These are phyloP conservation scores for Salarias fasciatus DNA, from an alignment of 2,797 vertebrate genomes.

Conservation along the genomic window DNA sequence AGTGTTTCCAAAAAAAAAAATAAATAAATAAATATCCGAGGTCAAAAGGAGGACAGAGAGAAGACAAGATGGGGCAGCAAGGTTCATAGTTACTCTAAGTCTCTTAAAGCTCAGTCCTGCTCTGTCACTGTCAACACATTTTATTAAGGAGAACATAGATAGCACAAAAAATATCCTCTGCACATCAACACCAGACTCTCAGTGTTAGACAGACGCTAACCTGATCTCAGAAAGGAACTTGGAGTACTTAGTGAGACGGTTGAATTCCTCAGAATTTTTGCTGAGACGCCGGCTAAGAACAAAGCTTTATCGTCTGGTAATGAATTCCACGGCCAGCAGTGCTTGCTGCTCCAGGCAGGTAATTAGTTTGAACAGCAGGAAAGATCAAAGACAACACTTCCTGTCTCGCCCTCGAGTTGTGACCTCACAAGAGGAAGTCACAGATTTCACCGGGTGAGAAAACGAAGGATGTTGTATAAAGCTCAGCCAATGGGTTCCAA, in stretches of 20 bases:
- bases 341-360: slow-evolving; percentile 67
- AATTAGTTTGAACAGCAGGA: slow-evolving; percentile 78
- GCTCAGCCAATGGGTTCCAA: slow-evolving; percentile 14
- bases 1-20: slow-evolving; percentile 15
- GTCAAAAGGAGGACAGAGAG: slow-evolving; percentile 9
- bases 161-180: not conserved
- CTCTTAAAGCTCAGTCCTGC: slow-evolving; percentile 4
- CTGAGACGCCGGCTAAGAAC: slow-evolving; percentile 54
- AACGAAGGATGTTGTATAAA: slow-evolving; percentile 23
- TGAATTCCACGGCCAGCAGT: slow-evolving; percentile 64
- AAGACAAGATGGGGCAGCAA: not conserved
- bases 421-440: slow-evolving; percentile 69
- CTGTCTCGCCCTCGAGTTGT: slow-evolving; percentile 64
- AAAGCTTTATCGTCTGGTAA: slow-evolving; percentile 69
- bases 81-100: slow-evolving; percentile 5
- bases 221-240: slow-evolving; percentile 26
- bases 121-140: slow-evolving; percentile 17
- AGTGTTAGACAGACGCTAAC: slow-evolving; percentile 14
- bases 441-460: slow-evolving; percentile 56
- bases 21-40: too few relatives aligned
- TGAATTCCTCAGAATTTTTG: slow-evolving; percentile 47
- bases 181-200: slow-evolving; percentile 2
- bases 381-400: slow-evolving; percentile 73
- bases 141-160: slow-evolving; percentile 6
- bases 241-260: slow-evolving; percentile 11